These are phyloP conservation scores for Serilophus lunatus DNA, from an alignment of 2,113 vertebrate genomes.

Conservation along the genomic window DNA sequence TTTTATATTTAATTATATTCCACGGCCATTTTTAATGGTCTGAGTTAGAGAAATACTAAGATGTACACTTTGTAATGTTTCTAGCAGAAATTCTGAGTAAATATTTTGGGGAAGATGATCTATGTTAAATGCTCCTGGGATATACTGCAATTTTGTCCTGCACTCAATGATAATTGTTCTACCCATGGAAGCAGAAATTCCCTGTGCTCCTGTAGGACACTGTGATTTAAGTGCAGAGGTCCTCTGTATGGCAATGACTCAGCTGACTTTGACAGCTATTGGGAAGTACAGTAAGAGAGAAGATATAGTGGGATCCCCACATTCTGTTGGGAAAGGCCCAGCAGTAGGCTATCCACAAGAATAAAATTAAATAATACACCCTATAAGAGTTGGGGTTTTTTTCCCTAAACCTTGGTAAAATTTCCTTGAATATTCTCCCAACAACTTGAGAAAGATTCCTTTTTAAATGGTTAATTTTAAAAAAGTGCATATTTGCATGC, in stretches of 20 bases:
- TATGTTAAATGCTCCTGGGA: not conserved
- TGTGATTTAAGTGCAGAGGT: not conserved
- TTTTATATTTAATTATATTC: not conserved
- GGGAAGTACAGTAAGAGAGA: not conserved
- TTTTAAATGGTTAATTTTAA: not conserved
- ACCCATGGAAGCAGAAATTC: not conserved
- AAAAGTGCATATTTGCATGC: not conserved
- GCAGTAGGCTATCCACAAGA: no score
- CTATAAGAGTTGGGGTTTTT: not conserved
- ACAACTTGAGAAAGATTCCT: not conserved
- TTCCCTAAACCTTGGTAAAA: not conserved
- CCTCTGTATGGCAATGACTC: not conserved
- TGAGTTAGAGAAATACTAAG: not conserved
- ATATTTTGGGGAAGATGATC: not conserved
- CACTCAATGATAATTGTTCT: not conserved
- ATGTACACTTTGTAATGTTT: not conserved
- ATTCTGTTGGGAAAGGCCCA: not conserved
- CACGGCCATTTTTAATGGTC: rapidly evolving
- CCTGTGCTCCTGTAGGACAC: not conserved
- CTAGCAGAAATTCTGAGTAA: not conserved
- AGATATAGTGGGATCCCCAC: not conserved
- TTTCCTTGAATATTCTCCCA: not conserved
- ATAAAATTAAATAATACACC: not conserved
- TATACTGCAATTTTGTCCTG: not conserved
- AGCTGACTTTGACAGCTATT: not conserved